Evolutionary conservation across 64 coral and sea anemone species (phyloP), one percentile per base, ranked within the genome.

Genomic region (Stichodactyla mertensii): DNA sequence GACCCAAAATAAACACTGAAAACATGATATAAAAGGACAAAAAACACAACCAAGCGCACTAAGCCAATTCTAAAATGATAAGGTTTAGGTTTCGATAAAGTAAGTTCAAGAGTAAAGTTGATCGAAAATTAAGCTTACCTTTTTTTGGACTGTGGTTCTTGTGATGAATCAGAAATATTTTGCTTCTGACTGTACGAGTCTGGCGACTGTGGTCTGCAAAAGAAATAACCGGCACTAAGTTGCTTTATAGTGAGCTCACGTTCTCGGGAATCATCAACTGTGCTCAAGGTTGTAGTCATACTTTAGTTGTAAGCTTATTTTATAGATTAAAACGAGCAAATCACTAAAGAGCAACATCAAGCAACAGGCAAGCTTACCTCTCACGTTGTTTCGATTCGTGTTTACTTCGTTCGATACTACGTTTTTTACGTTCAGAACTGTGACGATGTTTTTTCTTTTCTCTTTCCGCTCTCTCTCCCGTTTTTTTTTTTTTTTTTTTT

Each of bases 331-430:
- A 85, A 85, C 83, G 54, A 85, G 13, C 83, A 85, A 85, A 85
- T 61, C 83, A 85, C 82, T 85, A 23, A 85, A 85, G 57, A 85
- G 83, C 55, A 86, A 86, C 84, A 86, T n/a, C n/a, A n/a, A n/a
- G n/a, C n/a, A n/a, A n/a, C n/a, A n/a, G 79, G 79, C 79, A 82
- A 86, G 84, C 84, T 86, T 86, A 86, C 84, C 84, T 86, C 84
- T 86, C 84, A 58, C 66, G 56, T 57, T 57, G 56, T 57, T 57
- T 57, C 56, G 56, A 57, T 57, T 57, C 56, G 56, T 57, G 56
- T 57, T 57, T 57, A 57, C 56, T 14, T 14, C 56, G 56, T 57
- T 57, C 56, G 56, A 57, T 14, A 1, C 56, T 57, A 57, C 56
- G 84, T 86, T 86, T 85, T 61, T 61, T n/a, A 61, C 83, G 83